A percentile compares a stretch with the other conserved stretches of the same genome.
These are phyloP conservation scores for Cyanoderma ruficeps DNA, from an alignment of 2,113 vertebrate genomes.

Conservation along the genomic window DNA sequence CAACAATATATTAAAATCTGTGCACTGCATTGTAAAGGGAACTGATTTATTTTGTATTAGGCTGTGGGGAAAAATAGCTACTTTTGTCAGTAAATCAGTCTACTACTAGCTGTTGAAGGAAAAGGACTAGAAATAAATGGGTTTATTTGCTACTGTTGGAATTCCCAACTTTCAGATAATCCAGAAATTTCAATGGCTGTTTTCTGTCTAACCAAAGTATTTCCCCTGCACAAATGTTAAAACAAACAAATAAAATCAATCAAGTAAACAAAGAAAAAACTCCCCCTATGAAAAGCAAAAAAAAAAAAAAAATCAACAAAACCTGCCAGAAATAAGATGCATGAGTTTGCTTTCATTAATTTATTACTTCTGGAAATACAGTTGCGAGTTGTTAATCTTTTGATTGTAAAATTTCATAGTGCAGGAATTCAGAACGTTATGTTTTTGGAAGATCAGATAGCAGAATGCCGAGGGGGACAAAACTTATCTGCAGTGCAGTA, in stretches of 20 bases:
- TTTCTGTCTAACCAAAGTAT: not conserved
- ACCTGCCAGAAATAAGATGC: fast-evolving
- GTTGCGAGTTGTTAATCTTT: not conserved
- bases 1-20: not conserved
- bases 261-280: not conserved
- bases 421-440: not conserved
- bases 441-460: not conserved
- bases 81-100: not conserved
- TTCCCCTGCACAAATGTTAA: not conserved
- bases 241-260: not conserved
- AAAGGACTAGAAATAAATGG: not conserved
- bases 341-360: not conserved
- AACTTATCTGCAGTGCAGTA: constrained; percentile 11
- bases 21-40: not conserved
- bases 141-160: not conserved
- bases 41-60: not conserved
- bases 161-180: not conserved
- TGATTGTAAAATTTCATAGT: not conserved
- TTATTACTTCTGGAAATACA: not conserved
- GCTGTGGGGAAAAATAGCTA: not conserved
- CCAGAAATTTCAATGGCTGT: not conserved
- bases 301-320: not conserved
- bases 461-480: not conserved
- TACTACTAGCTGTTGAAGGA: not conserved
- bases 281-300: fast-evolving